Percentiles rank a stretch among this genome's conserved stretches.
Evolutionary conservation across 2,797 vertebrate species (phyloP).

Genomic region (Sphenopsis melanotis): DNA sequence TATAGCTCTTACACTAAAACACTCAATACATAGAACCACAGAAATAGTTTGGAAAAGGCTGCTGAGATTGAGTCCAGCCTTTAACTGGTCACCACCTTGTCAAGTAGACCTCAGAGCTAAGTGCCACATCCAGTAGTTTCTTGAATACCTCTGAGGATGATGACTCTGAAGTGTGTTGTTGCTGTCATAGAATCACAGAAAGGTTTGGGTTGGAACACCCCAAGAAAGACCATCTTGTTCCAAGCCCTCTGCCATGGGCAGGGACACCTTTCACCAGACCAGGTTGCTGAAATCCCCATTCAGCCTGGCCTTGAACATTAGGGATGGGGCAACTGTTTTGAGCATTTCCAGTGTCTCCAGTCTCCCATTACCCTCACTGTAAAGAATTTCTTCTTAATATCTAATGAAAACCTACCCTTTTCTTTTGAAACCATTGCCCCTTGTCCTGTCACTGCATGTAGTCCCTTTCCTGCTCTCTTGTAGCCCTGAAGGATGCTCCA

Average conservation of each 20-base stretch:
- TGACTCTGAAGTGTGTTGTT: not conserved
- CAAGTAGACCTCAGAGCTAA: not conserved
- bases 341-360: not conserved
- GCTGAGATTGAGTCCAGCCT: not conserved
- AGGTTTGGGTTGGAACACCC: not conserved
- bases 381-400: not conserved
- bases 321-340: not conserved
- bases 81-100: not conserved
- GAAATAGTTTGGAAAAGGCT: not conserved
- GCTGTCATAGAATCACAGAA: not conserved
- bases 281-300: not conserved
- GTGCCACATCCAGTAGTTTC: not conserved
- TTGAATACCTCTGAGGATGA: rapidly evolving
- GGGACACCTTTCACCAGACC: not conserved
- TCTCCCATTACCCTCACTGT: not conserved
- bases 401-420: not conserved
- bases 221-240: not conserved
- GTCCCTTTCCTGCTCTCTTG: not conserved
- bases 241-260: not conserved
- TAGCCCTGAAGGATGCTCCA: not conserved
- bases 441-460: not conserved
- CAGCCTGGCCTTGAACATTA: not conserved
- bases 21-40: not conserved
- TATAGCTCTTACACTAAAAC: not conserved
- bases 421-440: not conserved